A percentile compares a stretch with the other conserved stretches of the same genome.
Evolutionary conservation across 37 sponge, comb jelly and placozoan species (phyloP).

Genomic region (Chondrosia reniformis): DNA sequence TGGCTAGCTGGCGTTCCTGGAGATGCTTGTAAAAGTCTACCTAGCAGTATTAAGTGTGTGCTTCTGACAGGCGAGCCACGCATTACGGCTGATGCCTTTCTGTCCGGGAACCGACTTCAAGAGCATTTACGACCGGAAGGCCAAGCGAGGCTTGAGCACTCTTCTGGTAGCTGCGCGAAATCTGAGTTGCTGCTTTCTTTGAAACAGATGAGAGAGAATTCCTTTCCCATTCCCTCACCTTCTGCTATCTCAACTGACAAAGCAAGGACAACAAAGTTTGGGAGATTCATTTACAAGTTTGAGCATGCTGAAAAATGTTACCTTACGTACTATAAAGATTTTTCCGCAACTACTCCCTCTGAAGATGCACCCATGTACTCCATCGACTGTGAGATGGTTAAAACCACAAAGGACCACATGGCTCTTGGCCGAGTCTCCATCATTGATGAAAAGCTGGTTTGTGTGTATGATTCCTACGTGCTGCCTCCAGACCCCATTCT

Average conservation of each 20-base stretch:
- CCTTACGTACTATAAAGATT: slow-evolving; percentile 2
- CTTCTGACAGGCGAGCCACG: not conserved
- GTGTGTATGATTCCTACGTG: slow-evolving; percentile 81
- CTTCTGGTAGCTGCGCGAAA: not conserved
- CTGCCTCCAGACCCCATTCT: slow-evolving; percentile 66
- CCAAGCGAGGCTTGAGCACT: not conserved
- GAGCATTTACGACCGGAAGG: too few relatives aligned
- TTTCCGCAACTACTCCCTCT: not conserved
- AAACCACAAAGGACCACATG: slow-evolving; percentile 18
- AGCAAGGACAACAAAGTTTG: not conserved
- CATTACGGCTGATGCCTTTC: not conserved
- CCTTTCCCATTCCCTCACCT: slow-evolving; percentile 26
- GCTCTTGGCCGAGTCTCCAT: slow-evolving; percentile 85
- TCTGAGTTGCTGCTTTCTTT: slow-evolving; percentile 27
- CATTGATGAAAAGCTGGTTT: slow-evolving; percentile 69
- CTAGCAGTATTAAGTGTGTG: slow-evolving; percentile 44
- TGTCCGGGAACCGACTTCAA: not conserved
- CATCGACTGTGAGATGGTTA: slow-evolving; percentile 88
- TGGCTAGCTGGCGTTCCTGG: slow-evolving; percentile 62
- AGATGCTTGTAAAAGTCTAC: not conserved
- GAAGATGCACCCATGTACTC: slow-evolving; percentile 58
- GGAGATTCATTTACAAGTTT: not conserved
- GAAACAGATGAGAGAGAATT: slow-evolving; percentile 24
- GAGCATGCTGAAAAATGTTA: not conserved
- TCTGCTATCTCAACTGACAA: not conserved